These are phyloP conservation scores for Diogma glabrata DNA, from an alignment of 2,888 invertebrate species.

Conservation along the genomic window DNA sequence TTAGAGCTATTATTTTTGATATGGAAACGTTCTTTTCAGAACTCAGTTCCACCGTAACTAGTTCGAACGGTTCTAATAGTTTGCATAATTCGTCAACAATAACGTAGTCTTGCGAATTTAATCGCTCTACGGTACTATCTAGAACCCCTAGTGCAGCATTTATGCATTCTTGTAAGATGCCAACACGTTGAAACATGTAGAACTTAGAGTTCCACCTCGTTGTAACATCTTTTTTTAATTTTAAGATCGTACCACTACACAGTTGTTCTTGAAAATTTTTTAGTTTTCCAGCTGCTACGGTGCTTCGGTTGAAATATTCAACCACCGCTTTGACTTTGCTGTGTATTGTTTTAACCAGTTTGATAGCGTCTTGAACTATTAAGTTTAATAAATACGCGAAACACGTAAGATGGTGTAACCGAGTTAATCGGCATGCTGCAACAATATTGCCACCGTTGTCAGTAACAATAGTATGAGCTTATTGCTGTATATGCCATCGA, in stretches of 20 bases:
- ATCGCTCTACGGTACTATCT: constrained; percentile 16
- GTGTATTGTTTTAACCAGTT: constrained; percentile 10
- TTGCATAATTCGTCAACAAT: not conserved
- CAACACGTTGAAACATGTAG: not conserved
- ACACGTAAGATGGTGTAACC: constrained; percentile 19
- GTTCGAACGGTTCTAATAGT: not conserved
- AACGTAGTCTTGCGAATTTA: too few relatives aligned
- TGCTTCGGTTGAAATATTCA: constrained; percentile 10
- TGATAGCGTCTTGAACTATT: constrained; percentile 15
- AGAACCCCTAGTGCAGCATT: constrained; percentile 19
- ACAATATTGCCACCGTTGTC: constrained; percentile 22
- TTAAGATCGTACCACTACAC: too few relatives aligned
- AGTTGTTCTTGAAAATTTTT: not conserved
- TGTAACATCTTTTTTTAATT: constrained; percentile 22
- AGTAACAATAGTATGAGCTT: constrained; percentile 16
- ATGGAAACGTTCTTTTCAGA: not conserved
- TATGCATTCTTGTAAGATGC: constrained; percentile 22
- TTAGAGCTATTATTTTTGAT: not conserved
- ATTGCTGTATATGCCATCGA: constrained; percentile 9
- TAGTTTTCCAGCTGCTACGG: not conserved
- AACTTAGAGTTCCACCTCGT: constrained; percentile 13
- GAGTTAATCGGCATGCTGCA: constrained; percentile 19
- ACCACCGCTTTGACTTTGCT: constrained; percentile 7
- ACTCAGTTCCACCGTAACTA: not conserved
- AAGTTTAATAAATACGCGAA: constrained; percentile 21